Evolutionary conservation across 2,888 invertebrate species (phyloP), one percentile per base, ranked within the genome.

Genomic region (Rhodophaea formosa): DNA sequence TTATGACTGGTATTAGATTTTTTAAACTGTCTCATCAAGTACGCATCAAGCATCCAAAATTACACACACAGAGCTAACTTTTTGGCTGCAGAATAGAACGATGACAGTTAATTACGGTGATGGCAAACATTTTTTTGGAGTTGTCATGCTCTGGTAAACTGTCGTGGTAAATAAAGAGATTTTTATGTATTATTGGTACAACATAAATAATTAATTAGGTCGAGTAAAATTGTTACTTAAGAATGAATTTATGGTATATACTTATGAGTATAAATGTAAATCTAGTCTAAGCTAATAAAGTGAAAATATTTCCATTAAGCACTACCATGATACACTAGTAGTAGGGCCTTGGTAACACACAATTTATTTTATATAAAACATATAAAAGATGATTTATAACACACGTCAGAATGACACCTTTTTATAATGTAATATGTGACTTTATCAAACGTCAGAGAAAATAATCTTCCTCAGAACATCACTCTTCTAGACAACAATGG

Each of bases 401-500:
- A 51, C 35, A 51, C 16, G 35, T 16, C 35, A 51, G 6, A 16
- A 17, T 35, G 35, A 7, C 29, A 43, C n/a, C 23, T 42, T 44
- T 51, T 55, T 51, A 51, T 56, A 59, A 23, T 23, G 23, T 58
- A 61, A 57, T 74, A 67, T 77, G 78, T 74, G 78, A 83, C 86
- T 85, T 86, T 85, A 84, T 85, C 79, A 81, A 69, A 63, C 63
- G 67, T 51, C 51, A 51, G 51, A n/a, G 51, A 16, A 51, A 51
- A 51, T 51, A 51, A 51, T 51, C 35, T 51, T 51, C 30, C 14
- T 14, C 15, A 16, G 35, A 16, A 51, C 51, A 51, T 51, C 51
- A 39, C 59, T 59, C 57, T 59, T 61, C 59, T 59, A 61, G 59
- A 44, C 59, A 61, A 61, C 66, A 66, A 66, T 61, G 59, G 62